Conservation (phyloP, 2,113 vertebrate genomes). For the Corapipo altera region DNA sequence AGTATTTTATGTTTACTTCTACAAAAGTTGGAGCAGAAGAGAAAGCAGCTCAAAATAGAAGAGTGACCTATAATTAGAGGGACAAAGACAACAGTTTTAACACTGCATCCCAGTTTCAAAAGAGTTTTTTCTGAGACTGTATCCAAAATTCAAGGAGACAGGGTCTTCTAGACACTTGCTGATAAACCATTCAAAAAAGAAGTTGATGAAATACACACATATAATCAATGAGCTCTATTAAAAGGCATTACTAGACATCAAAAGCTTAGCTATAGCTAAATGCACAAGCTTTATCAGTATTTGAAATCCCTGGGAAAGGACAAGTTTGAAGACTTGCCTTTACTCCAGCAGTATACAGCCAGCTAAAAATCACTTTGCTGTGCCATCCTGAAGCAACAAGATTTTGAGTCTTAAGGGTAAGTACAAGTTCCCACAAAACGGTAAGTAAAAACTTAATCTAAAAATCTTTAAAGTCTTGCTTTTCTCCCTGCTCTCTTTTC, state of each 20-base stretch:
- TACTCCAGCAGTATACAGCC: not conserved
- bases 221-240: not conserved
- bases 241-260: not conserved
- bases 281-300: not conserved
- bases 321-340: not conserved
- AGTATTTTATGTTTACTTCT: not conserved
- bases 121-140: not conserved
- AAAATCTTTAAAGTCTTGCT: not conserved
- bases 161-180: rapidly evolving
- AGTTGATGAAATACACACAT: not conserved
- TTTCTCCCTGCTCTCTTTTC: not conserved
- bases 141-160: not conserved
- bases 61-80: not conserved
- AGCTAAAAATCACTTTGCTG: not conserved
- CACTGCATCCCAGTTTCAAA: not conserved
- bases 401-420: not conserved
- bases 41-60: not conserved
- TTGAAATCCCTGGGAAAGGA: not conserved
- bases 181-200: not conserved
- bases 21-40: not conserved
- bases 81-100: not conserved
- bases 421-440: not conserved
- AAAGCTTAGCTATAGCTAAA: not conserved
- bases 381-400: not conserved
- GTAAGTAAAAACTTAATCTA: not conserved